Evolutionary conservation across 2,113 vertebrate species (phyloP), one percentile per base, ranked within the genome.

Genomic region (Toxostoma redivivum): DNA sequence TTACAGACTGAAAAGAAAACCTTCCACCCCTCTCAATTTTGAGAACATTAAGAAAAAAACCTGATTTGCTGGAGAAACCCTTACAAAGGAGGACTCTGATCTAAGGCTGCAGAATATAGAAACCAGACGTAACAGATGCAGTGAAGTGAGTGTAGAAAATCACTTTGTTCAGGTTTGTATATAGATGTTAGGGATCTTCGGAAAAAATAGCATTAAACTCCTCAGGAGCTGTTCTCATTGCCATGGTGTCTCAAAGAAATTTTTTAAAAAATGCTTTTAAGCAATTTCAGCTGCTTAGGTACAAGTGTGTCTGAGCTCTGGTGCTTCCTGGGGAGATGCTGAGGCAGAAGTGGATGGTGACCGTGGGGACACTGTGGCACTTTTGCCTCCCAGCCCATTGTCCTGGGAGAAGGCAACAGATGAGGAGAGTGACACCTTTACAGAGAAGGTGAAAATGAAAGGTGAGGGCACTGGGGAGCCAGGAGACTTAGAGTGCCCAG

Each of bases 401-500:
- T 23, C 24, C 28, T 53, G 67, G 61, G 38, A 58, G 62, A 38
- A 45, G 51, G 61, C 9, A 21, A 24, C 9, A 35, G 60, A 20
- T 35, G 70, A 53, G 42, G 18, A 12, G 22, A 25, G 13, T 9
- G 25, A 7, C 42, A 30, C 35, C 30, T 48, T 15, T 35, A 12
- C 16, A 28, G n/a, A 54, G 57, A 10, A 21, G 30, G 12, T 54
- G 48, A 12, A 30, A 45, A n/a, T 10, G 37, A 24, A 57, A 35
- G 31, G 12, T 10, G 21, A n/a, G 45, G 21, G 18, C 61, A 54
- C 11, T 58, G 66, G 44, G 21, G 44, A 86, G 12, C 33, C 42
- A n/a, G 42, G 25, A 79, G 12, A 16, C 7, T 27, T n/a, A 2
- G 0, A 6, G 57, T 37, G 42, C 13, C 4, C 24, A 10, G 45